phyloP scores from a whole-genome alignment of 1,140 invertebrate genomes.

The Leptinotarsa lineolata region DNA sequence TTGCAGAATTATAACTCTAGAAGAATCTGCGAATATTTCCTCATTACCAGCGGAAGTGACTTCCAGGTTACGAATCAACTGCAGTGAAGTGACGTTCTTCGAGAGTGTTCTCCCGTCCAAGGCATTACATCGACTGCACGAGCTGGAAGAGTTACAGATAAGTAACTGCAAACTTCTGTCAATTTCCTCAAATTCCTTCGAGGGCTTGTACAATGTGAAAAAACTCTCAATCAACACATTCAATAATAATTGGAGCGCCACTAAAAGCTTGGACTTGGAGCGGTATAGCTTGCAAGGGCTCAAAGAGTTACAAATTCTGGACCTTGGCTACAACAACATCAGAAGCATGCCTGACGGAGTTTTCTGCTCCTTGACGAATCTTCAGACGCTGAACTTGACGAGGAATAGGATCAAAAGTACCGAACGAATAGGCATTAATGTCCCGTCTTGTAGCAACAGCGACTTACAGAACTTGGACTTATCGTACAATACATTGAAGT shows the following conservation, averaged over 20 bases:
- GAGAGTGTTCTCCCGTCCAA: slow-evolving; percentile 76
- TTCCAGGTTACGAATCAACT: slow-evolving; percentile 70
- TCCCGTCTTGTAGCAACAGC: slow-evolving; percentile 61
- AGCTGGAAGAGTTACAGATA: slow-evolving; percentile 73
- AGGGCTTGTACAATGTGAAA: slow-evolving; percentile 75
- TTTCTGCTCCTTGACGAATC: slow-evolving; percentile 75
- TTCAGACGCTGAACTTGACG: slow-evolving; percentile 83
- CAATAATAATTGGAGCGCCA: slow-evolving; percentile 77
- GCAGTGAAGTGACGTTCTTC: slow-evolving; percentile 77
- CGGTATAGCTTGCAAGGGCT: slow-evolving; percentile 72
- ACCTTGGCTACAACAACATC: slow-evolving; percentile 83
- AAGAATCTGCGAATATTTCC: slow-evolving; percentile 62
- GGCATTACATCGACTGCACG: slow-evolving; percentile 72
- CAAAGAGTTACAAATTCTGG: slow-evolving; percentile 75
- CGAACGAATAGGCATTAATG: slow-evolving; percentile 70
- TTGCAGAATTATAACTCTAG: slow-evolving; percentile 72
- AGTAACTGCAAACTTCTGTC: slow-evolving; percentile 79
- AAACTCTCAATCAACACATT: slow-evolving; percentile 73
- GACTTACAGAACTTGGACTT: slow-evolving; percentile 75
- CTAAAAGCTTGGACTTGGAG: slow-evolving; percentile 70
- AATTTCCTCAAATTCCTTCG: slow-evolving; percentile 76
- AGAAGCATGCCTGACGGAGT: slow-evolving; percentile 72
- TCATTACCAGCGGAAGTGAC: slow-evolving; percentile 73
- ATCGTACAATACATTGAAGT: slow-evolving; percentile 76
- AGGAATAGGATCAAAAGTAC: slow-evolving; percentile 76